A percentile compares a stretch with the other conserved stretches of the same genome.
These are phyloP conservation scores for Eptatretus burgeri DNA, from an alignment of 2,113 vertebrate genomes.

Conservation along the genomic window DNA sequence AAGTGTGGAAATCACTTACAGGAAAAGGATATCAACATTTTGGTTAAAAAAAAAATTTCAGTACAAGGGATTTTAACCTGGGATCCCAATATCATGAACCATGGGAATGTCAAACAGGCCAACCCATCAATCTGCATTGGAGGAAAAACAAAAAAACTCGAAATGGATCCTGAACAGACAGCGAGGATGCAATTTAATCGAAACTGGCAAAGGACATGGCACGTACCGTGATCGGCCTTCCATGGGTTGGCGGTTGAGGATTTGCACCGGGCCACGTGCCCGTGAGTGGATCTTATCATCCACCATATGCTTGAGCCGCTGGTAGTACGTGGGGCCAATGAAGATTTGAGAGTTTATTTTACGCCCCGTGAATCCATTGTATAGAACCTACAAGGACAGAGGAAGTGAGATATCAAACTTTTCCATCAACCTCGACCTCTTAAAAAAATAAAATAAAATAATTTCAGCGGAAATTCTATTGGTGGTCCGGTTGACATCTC, in stretches of 20 bases:
- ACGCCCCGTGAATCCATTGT: conserved; percentile 86
- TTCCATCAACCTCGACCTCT: conserved; percentile 5
- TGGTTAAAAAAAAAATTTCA: no score
- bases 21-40: no score
- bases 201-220: no score
- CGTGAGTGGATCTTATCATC: conserved; percentile 96
- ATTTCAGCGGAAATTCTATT: neutral
- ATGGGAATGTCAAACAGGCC: no score
- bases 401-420: conserved; percentile 7
- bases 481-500: neutral
- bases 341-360: conserved; percentile 97
- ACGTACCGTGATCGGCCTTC: conserved; percentile 79
- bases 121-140: no score
- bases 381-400: conserved; percentile 34
- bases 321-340: conserved; percentile 83
- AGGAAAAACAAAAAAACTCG: no score
- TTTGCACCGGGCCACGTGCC: conserved; percentile 83
- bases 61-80: no score
- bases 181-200: no score
- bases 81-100: no score
- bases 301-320: conserved; percentile 92
- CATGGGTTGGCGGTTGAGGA: conserved; percentile 91
- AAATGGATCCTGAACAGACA: no score
- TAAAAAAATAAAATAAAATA: neutral
- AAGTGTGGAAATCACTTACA: no score